Evolutionary conservation across 1,140 invertebrate genomes (phyloP), one percentile per base, ranked within the genome.

Genomic region (Melitaea cinxia): DNA sequence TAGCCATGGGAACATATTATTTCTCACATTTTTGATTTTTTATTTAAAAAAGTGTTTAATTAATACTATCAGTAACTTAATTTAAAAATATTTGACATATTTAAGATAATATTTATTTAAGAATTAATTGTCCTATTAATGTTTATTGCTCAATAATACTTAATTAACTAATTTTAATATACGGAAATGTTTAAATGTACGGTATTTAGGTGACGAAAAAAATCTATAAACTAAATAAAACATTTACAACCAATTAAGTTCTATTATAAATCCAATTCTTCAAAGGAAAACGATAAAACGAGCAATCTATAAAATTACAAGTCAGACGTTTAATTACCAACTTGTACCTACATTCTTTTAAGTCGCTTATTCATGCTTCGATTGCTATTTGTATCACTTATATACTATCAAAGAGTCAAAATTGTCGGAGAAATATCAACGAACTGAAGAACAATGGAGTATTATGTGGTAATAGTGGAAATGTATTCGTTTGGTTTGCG

Each of bases 381-480:
- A 70, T 80, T 82, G 79, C 52, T 83, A 78, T 83, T 65, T 83
- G 78, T 83, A 82, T 81, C 78, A 81, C 77, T 79, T 78, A 83
- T 82, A 79, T 75, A 76, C 66, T 74, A 77, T 82, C 77, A 80
- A 80, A 80, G 72, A 81, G 73, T 80, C 83, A 79, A 66, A 87
- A 87, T 88, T 82, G 80, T 76, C 73, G 74, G 75, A 84, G 80
- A 83, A 87, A 87, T 85, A 87, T 82, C 84, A 87, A 73, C 75
- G 70, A 76, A 82, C 75, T 75, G 73, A 77, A 83, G 85, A 90
- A 90, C 85, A 90, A 90, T 90, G 81, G 88, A 75, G 85, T 85
- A 88, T 90, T 90, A 90, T 90, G 88, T 90, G 88, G 82, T 90
- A 90, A 90, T 90, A 88, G 81, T 88, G 83, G 81, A 88, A 88